Base-by-base conservation (phyloP, 2,113 vertebrate species). In the Xyrauchen texanus region DNA sequence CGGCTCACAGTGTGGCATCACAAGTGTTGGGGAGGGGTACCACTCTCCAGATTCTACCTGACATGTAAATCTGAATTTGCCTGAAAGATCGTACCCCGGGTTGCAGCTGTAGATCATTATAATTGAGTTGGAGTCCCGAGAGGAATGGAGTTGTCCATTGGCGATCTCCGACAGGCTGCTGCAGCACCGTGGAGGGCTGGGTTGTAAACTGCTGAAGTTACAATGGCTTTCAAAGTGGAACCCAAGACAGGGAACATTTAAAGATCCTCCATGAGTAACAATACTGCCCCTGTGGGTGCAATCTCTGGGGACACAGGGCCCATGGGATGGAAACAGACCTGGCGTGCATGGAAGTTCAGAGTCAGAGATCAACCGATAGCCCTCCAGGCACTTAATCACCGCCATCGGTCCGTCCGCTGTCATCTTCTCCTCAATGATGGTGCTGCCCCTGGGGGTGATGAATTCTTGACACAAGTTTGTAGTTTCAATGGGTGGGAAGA, bases 341-440 rank as follows among this genome's bases (percentile, higher is more conserved):
- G 13, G 16, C 65, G n/a, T 52, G 69, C 78, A 80, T 7, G 7
- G 68, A 15, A 80, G 63, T 52, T 57, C 60, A 65, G 68, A 44
- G 60, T 21, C 15, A 7, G 68, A 71, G 12, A 16, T 45, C 16
- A 51, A 47, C 68, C 46, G 11, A 62, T 53, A 80, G 44, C 78
- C 60, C 51, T 80, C 34, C 4, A 15, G 4, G 16, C 78, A 80
- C 60, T 73, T 61, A 64, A 80, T 57, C 58, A 80, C 68, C n/a
- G 53, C 78, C 8, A 57, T 68, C 57, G 78, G 68, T 52, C 78
- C 78, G 16, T 46, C 4, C 4, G 6, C 12, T 53, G 78, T 73
- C 68, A 80, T 72, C 61, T 65, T 80, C 46, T 73, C 78, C n/a
- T 80, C 68, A 65, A 65, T 15, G 13, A 80, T 49, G 42, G 5